Evolutionary conservation across 2,113 vertebrate genomes (phyloP).

Genomic region (Solea solea): DNA sequence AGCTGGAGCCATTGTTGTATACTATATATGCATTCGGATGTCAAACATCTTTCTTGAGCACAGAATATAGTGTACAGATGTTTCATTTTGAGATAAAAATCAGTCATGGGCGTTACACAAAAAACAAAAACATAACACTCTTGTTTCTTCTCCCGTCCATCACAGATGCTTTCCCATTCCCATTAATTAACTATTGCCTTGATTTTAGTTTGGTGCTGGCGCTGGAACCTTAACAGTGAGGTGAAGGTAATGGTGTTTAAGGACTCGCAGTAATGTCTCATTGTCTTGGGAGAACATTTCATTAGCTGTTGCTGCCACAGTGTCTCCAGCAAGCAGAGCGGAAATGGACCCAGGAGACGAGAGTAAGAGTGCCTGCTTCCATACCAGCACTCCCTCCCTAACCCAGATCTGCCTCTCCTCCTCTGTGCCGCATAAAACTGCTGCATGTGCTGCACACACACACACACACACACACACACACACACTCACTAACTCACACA

Average conservation of each 20-base stretch:
- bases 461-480: slow-evolving; percentile 13
- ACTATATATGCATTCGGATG: neutral
- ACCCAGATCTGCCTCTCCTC: slow-evolving; percentile 47
- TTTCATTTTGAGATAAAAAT: slow-evolving; percentile 33
- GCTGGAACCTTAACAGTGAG: neutral
- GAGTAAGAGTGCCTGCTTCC: slow-evolving; percentile 28
- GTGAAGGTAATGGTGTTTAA: neutral
- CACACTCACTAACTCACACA: slow-evolving; percentile 10
- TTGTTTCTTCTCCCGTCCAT: slow-evolving; percentile 7
- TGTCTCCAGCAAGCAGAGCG: slow-evolving; percentile 39
- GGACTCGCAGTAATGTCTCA: neutral
- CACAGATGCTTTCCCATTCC: neutral
- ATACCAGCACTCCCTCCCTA: slow-evolving; percentile 44
- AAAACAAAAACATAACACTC: slow-evolving; percentile 3
- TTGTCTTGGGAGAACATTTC: slow-evolving; percentile 45
- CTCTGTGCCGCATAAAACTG: slow-evolving; percentile 50
- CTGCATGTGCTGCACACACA: slow-evolving; percentile 27
- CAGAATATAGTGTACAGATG: slow-evolving; percentile 3
- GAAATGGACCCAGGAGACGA: slow-evolving; percentile 37
- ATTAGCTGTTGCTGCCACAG: slow-evolving; percentile 37
- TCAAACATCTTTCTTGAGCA: slow-evolving; percentile 24
- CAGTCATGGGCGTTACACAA: slow-evolving; percentile 14
- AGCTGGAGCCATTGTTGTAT: neutral
- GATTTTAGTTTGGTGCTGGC: neutral
- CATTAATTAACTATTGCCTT: slow-evolving; percentile 9